phyloP scores from a whole-genome alignment of 2,113 vertebrate genomes.

The Choloepus hoffmanni region DNA sequence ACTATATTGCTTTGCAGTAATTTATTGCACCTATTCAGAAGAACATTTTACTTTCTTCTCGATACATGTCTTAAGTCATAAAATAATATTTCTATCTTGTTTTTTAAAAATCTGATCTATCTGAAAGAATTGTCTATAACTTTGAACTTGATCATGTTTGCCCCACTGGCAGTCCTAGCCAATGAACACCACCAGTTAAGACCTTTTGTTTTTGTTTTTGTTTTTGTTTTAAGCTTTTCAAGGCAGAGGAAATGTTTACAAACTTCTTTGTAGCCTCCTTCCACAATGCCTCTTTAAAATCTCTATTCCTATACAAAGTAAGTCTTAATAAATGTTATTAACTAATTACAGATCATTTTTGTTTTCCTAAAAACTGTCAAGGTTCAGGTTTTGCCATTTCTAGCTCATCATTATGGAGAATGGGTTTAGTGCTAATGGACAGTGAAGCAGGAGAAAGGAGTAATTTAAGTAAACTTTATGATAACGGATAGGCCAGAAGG shows the following conservation, averaged over 20 bases:
- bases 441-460: not conserved
- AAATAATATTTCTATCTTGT: conserved; percentile 25
- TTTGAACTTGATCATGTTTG: conserved; percentile 2
- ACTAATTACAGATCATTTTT: conserved; percentile 25
- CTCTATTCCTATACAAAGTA: conserved; percentile 31
- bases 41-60: conserved; percentile 37
- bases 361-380: conserved; percentile 49
- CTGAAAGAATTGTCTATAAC: not conserved
- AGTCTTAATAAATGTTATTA: conserved; percentile 32
- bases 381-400: conserved; percentile 47
- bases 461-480: conserved; percentile 45
- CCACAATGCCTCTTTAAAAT: conserved; percentile 32
- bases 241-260: conserved; percentile 31
- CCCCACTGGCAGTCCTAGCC: not conserved
- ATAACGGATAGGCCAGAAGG: not conserved
- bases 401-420: conserved; percentile 8
- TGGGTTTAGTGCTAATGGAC: conserved; percentile 9
- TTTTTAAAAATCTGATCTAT: conserved; percentile 33
- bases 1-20: not conserved
- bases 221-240: conserved; percentile 1
- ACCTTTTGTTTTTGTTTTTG: not conserved
- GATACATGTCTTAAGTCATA: conserved; percentile 41
- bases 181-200: not conserved
- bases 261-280: not conserved
- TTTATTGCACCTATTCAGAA: not conserved